A percentile compares a stretch with the other conserved stretches of the same genome.
Conservation (phyloP, 2,113 vertebrate genomes). For the Cephalopterus ornatus region DNA sequence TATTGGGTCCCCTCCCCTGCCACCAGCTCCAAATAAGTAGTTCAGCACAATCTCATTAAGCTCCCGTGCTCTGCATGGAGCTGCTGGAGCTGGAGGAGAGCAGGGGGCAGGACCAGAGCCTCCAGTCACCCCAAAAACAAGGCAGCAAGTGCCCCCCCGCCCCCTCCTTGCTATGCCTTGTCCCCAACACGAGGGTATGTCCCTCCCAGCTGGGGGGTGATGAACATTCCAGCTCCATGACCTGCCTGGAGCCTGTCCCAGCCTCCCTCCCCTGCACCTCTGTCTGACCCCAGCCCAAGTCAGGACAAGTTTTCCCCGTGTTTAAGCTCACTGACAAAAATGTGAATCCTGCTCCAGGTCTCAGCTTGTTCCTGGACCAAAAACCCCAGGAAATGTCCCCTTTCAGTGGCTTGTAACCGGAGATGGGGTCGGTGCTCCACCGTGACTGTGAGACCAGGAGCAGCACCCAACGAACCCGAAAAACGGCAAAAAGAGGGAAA, state of each 20-base stretch:
- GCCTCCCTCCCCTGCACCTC: background rate
- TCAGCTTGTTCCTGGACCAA: background rate
- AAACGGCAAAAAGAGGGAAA: background rate
- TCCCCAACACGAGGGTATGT: background rate
- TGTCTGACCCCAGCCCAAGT: background rate
- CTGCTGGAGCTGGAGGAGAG: background rate
- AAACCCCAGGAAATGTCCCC: background rate
- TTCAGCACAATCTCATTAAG: background rate
- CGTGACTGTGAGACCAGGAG: rapidly evolving
- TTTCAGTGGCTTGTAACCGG: background rate
- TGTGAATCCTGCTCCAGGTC: background rate
- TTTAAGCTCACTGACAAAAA: background rate
- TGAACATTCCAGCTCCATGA: background rate
- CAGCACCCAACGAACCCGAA: background rate
- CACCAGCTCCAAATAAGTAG: background rate
- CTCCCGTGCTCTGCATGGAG: rapidly evolving
- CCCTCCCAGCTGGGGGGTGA: background rate
- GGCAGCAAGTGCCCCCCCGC: background rate
- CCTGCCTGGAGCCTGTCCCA: background rate
- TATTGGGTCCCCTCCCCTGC: conserved; percentile 49
- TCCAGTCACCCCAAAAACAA: background rate
- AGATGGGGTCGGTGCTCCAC: background rate
- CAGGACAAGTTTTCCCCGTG: rapidly evolving
- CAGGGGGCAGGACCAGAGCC: background rate
- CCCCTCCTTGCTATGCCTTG: background rate